A percentile compares a stretch with the other conserved stretches of the same genome.
Evolutionary conservation across 2,888 invertebrate genomes (phyloP).

Genomic region (Aplocera efformata): DNA sequence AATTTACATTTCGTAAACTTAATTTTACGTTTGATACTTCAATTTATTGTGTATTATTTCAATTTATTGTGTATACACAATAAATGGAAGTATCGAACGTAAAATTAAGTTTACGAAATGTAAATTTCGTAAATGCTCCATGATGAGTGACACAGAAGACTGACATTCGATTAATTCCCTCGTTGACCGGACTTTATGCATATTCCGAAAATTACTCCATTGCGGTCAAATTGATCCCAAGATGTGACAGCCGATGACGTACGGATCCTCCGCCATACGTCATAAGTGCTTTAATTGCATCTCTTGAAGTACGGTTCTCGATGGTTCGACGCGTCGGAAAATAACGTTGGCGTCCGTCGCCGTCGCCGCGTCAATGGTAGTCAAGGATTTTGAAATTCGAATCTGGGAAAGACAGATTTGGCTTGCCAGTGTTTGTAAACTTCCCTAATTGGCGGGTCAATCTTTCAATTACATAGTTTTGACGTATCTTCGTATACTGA

Average conservation of each 20-base stretch:
- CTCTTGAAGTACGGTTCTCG: slow-evolving; percentile 12
- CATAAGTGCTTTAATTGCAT: slow-evolving; percentile 21
- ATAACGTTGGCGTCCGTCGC: slow-evolving; percentile 15
- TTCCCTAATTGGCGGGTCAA: slow-evolving; percentile 1
- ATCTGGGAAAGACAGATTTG: slow-evolving; percentile 13
- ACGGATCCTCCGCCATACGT: slow-evolving; percentile 8
- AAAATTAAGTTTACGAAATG: too few relatives aligned
- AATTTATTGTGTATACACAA: too few relatives aligned
- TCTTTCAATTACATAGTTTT: too few relatives aligned
- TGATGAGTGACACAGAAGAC: slow-evolving; percentile 12
- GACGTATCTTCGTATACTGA: too few relatives aligned
- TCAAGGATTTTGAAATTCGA: slow-evolving; percentile 16
- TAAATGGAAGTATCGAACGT: too few relatives aligned
- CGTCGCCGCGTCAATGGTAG: slow-evolving; percentile 13
- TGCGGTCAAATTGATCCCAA: slow-evolving; percentile 21
- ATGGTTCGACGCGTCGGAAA: slow-evolving; percentile 18
- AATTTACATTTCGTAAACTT: too few relatives aligned
- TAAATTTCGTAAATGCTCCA: not conserved
- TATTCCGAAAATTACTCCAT: slow-evolving; percentile 17
- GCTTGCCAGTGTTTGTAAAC: slow-evolving; percentile 9
- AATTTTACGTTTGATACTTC: too few relatives aligned
- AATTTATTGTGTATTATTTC: too few relatives aligned
- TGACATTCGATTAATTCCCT: slow-evolving; percentile 18
- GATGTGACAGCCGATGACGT: slow-evolving; percentile 18
- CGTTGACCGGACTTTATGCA: slow-evolving; percentile 18